A percentile compares a stretch with the other conserved stretches of the same genome.
Evolutionary conservation across 2,797 vertebrate species (phyloP).

Genomic region (Chloroceryle inda): DNA sequence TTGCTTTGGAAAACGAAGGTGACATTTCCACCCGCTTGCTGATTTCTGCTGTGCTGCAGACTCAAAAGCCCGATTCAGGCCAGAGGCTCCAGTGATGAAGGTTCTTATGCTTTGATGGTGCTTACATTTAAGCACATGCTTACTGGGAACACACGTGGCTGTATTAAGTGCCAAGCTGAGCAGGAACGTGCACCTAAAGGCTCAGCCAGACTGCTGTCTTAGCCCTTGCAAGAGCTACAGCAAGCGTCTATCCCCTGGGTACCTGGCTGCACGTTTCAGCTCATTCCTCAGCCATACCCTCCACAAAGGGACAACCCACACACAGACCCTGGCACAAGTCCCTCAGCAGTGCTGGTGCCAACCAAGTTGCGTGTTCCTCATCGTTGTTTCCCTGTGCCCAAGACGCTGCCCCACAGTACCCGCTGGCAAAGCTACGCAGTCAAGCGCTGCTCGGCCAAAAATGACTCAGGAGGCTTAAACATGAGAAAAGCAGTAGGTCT

Average conservation of each 20-base stretch:
- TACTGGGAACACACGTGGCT: fast-evolving
- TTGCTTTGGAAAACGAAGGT: background rate
- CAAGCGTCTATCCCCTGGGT: background rate
- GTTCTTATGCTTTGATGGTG: background rate
- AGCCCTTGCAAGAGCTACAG: background rate
- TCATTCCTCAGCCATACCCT: background rate
- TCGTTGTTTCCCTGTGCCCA: fast-evolving
- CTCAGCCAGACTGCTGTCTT: background rate
- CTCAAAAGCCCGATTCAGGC: background rate
- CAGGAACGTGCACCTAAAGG: background rate
- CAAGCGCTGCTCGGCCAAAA: background rate
- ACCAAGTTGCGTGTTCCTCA: background rate
- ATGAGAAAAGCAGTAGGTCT: background rate
- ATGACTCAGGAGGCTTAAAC: background rate
- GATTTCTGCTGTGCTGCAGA: background rate
- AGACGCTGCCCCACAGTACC: fast-evolving
- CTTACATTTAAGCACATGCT: background rate
- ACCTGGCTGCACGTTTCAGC: background rate
- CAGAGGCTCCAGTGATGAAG: background rate
- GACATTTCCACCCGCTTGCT: background rate
- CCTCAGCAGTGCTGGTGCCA: background rate
- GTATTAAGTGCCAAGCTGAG: background rate
- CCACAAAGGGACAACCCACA: background rate
- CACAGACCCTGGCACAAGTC: background rate
- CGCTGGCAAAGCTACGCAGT: fast-evolving